These are phyloP conservation scores for Enteromius mattozi DNA, from an alignment of 2,797 vertebrate genomes.

Conservation along the genomic window DNA sequence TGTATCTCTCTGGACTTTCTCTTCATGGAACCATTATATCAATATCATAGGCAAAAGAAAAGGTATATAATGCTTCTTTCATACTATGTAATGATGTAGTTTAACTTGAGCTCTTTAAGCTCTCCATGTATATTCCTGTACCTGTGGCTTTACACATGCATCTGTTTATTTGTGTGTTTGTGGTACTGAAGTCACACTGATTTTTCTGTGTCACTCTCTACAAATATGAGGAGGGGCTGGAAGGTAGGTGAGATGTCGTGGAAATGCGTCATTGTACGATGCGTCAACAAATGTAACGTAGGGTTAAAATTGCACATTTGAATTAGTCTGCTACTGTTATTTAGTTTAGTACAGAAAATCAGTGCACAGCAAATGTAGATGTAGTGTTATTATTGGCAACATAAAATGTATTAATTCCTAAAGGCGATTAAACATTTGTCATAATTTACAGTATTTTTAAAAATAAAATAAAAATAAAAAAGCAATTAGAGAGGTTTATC, in stretches of 20 bases:
- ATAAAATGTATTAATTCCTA: neutral
- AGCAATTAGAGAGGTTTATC: neutral
- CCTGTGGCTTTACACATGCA: slow-evolving; percentile 59
- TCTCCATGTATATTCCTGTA: slow-evolving; percentile 56
- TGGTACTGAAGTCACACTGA: slow-evolving; percentile 51
- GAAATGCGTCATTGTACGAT: slow-evolving; percentile 33
- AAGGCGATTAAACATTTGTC: neutral
- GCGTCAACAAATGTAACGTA: neutral
- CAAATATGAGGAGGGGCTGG: slow-evolving; percentile 49
- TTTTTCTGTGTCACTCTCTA: slow-evolving; percentile 55
- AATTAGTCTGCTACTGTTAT: neutral
- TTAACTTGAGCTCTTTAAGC: slow-evolving; percentile 39
- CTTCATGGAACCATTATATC: slow-evolving; percentile 91
- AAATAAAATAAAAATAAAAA: neutral
- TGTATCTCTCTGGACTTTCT: slow-evolving; percentile 85
- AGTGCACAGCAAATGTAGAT: neutral
- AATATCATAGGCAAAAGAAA: slow-evolving; percentile 93
- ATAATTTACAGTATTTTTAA: neutral
- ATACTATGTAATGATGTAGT: slow-evolving; percentile 62
- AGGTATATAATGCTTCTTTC: slow-evolving; percentile 83
- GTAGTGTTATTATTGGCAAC: neutral
- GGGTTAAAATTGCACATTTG: neutral
- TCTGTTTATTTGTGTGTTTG: slow-evolving; percentile 55
- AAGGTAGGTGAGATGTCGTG: slow-evolving; percentile 59
- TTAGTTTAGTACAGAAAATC: neutral